Evolutionary conservation across 2,888 invertebrate species (phyloP).

Genomic region (Tetanocera ferruginea): DNA sequence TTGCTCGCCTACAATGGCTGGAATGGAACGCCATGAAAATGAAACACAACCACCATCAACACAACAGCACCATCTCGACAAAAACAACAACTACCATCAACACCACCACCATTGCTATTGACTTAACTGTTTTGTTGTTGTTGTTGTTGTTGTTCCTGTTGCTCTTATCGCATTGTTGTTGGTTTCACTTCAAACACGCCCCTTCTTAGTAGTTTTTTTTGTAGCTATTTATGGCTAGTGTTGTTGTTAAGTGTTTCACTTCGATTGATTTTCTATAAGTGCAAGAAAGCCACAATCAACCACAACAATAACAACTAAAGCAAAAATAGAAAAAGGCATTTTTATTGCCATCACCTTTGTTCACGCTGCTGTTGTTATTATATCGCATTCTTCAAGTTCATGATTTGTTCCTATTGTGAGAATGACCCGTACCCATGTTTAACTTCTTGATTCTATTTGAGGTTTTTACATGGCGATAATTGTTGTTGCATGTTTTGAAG

Average conservation of each 20-base stretch:
- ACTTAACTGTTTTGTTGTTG: background rate
- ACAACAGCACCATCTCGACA: constrained; percentile 6
- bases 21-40: constrained; percentile 27
- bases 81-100: background rate
- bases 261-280: constrained; percentile 27
- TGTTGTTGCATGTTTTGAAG: background rate
- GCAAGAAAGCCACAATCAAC: constrained; percentile 14
- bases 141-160: constrained; percentile 1
- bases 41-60: constrained; percentile 48
- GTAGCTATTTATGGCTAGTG: background rate
- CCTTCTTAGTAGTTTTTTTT: background rate
- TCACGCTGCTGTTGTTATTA: background rate
- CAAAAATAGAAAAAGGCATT: background rate
- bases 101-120: constrained; percentile 16
- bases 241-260: constrained; percentile 16
- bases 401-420: constrained; percentile 6
- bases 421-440: background rate
- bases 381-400: background rate
- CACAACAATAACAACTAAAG: constrained; percentile 2
- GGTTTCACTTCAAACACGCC: background rate
- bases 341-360: constrained; percentile 16
- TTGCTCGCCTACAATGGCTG: constrained; percentile 1
- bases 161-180: background rate
- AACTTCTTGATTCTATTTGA: background rate
- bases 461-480: background rate